Evolutionary conservation across 1,140 invertebrate genomes (phyloP).

Genomic region (Euborellia annulipes): DNA sequence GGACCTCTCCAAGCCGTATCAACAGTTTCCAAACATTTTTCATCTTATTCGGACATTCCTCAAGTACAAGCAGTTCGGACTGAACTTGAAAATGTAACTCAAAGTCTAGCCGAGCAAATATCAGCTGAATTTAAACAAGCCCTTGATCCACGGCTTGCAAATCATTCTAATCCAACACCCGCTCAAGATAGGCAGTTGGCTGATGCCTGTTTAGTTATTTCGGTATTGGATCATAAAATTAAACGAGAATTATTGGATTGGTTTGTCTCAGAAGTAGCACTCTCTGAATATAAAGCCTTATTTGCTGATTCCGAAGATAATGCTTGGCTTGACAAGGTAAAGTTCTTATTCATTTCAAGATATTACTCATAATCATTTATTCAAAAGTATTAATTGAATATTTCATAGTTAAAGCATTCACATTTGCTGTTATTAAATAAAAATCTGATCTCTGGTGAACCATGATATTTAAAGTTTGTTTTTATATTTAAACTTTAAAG

Average conservation of each 20-base stretch:
- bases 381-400: too few relatives aligned
- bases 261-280: constrained; percentile 72
- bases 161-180: constrained; percentile 31
- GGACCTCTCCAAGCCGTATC: constrained; percentile 90
- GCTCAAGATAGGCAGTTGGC: constrained; percentile 57
- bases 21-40: constrained; percentile 84
- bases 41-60: constrained; percentile 65
- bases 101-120: constrained; percentile 66
- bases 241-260: constrained; percentile 62
- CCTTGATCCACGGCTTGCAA: constrained; percentile 61
- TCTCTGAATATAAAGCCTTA: constrained; percentile 85
- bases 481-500: too few relatives aligned
- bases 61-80: constrained; percentile 61
- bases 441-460: too few relatives aligned
- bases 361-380: too few relatives aligned
- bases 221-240: constrained; percentile 77
- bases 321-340: constrained; percentile 80
- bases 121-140: constrained; percentile 86
- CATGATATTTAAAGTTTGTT: too few relatives aligned
- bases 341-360: too few relatives aligned
- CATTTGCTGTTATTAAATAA: too few relatives aligned
- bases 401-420: too few relatives aligned
- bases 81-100: too few relatives aligned
- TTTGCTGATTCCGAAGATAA: constrained; percentile 91
- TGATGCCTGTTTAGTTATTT: constrained; percentile 86